Evolutionary conservation across 2,797 vertebrate genomes (phyloP).

Genomic region (Staurois parvus): DNA sequence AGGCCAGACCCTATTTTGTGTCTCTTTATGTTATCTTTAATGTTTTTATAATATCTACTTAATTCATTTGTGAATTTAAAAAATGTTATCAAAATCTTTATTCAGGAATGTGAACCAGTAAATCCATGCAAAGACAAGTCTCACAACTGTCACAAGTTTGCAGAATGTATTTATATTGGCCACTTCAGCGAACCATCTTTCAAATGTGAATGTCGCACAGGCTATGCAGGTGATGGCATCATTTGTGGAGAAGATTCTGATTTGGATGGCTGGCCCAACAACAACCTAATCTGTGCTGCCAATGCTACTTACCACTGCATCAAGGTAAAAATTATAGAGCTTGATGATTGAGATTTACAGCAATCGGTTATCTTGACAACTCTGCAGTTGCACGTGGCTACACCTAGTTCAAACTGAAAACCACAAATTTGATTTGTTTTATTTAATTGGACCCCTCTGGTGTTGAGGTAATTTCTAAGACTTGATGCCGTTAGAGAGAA

Average conservation of each 20-base stretch:
- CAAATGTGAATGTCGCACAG: constrained; percentile 95
- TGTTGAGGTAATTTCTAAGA: too few relatives aligned
- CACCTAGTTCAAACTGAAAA: not conserved
- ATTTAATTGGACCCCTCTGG: too few relatives aligned
- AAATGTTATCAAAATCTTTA: not conserved
- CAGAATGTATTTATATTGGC: constrained; percentile 93
- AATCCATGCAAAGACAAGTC: constrained; percentile 95
- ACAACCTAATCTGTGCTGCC: constrained; percentile 89
- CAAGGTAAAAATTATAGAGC: constrained; percentile 79
- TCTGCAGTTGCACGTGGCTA: too few relatives aligned
- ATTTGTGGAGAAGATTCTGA: constrained; percentile 97
- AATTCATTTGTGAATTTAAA: not conserved
- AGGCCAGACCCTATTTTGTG: too few relatives aligned
- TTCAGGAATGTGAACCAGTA: constrained; percentile 92
- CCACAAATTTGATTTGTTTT: too few relatives aligned
- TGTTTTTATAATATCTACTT: not conserved
- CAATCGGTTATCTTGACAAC: too few relatives aligned
- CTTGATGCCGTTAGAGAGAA: too few relatives aligned
- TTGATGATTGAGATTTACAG: too few relatives aligned
- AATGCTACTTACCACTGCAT: constrained; percentile 93
- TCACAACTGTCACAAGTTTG: constrained; percentile 90
- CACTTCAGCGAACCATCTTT: constrained; percentile 97
- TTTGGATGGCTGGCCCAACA: constrained; percentile 98
- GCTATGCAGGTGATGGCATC: constrained; percentile 94
- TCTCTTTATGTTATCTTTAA: too few relatives aligned